These are phyloP conservation scores for Xiphorhynchus erythropygius DNA, from an alignment of 2,797 vertebrate genomes.

Conservation along the genomic window DNA sequence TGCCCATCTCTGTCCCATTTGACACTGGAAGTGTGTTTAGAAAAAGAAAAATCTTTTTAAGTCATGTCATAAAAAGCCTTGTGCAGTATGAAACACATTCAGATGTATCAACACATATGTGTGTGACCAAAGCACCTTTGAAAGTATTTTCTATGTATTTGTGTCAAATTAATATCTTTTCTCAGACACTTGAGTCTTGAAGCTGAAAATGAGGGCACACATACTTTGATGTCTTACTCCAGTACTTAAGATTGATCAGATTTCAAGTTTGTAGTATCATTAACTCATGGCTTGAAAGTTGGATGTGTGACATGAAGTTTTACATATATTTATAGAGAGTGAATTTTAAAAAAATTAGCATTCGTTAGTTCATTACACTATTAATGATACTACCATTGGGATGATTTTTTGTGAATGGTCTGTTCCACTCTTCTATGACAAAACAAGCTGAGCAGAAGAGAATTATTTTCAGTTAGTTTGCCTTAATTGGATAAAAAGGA, in stretches of 20 bases:
- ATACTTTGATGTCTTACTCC: neutral
- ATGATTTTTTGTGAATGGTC: neutral
- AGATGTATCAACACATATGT: rapidly evolving
- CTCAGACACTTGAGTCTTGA: neutral
- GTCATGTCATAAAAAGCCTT: neutral
- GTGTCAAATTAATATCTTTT: neutral
- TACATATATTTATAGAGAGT: neutral
- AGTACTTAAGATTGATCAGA: neutral
- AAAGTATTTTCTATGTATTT: neutral
- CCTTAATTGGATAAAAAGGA: neutral
- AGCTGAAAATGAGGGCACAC: neutral
- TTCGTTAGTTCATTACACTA: neutral
- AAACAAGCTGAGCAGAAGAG: neutral
- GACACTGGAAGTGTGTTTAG: neutral
- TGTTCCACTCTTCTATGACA: neutral
- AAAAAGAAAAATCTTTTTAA: neutral
- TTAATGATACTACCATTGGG: neutral
- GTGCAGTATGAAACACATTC: neutral
- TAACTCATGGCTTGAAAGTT: neutral
- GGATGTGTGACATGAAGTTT: neutral
- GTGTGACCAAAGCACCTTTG: neutral
- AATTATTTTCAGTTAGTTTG: neutral
- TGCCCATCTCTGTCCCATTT: neutral
- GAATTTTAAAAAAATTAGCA: neutral
- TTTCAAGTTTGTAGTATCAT: neutral